A percentile compares a stretch with the other conserved stretches of the same genome.
Conservation (phyloP, 2,113 vertebrate genomes). For the Lathamus discolor region DNA sequence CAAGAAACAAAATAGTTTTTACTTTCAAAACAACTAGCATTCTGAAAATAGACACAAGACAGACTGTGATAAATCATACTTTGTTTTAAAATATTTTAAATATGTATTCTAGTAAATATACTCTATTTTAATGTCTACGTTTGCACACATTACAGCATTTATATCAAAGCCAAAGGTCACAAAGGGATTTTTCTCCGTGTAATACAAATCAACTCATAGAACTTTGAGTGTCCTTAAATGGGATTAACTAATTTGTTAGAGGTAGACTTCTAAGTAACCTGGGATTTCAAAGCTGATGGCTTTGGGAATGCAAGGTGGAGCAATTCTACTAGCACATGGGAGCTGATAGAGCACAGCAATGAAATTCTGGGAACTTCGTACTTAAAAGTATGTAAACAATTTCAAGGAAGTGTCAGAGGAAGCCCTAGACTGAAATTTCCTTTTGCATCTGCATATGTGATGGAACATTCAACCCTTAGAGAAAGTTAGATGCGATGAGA, state of each 20-base stretch:
- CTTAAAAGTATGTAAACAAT: neutral
- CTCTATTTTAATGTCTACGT: accelerated
- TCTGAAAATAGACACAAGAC: accelerated
- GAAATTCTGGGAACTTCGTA: accelerated
- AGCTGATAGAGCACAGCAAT: accelerated
- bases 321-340: neutral
- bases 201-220: accelerated
- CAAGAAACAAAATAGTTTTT: neutral
- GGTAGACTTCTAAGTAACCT: accelerated
- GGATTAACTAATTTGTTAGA: neutral
- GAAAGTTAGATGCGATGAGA: accelerated
- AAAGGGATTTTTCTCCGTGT: neutral
- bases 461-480: accelerated
- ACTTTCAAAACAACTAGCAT: neutral
- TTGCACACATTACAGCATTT: neutral
- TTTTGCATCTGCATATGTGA: neutral
- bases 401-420: neutral
- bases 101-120: neutral
- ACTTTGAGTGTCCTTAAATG: neutral
- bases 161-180: accelerated
- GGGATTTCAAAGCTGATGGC: accelerated
- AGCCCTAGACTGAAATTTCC: accelerated
- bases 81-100: neutral
- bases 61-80: accelerated
- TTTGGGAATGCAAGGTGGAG: accelerated